Evolutionary conservation across 2,797 vertebrate species (phyloP), one percentile per base, ranked within the genome.

Genomic region (Acipenser ruthenus): DNA sequence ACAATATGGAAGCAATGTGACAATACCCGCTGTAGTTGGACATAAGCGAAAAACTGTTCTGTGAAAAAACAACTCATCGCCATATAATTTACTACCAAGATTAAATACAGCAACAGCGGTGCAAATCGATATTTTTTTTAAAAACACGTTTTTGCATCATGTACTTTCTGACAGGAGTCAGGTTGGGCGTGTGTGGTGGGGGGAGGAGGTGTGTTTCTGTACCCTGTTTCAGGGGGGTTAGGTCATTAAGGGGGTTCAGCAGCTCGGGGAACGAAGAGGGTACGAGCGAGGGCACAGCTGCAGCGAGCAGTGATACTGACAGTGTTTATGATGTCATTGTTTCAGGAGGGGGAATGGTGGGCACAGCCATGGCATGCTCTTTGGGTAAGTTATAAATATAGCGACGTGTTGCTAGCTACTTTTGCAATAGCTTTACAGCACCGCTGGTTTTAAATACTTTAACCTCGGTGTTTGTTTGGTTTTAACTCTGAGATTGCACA

Each of bases 281-380:
- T 12, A 47, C 51, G 6, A 8, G 18, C 47, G 23, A 37, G 23
- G 37, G 1, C 50, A 65, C 79, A 47, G 50, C 37, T 37, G 37
- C 3, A 0, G 37, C 71, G 52, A 60, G 64, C 53, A 74, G 75
- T 23, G 71, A 65, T 69, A 82, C 70, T 18, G 67, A 69, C 56
- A 62, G 84, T 1, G 83, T 93, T 55, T 99, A 95, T 84, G 97
- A 99, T 68, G 89, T 96, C 65, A 84, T 98, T 71, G 94, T 99
- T 82, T 95, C 97, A 1, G 97, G 97, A 50, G 97, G 97, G 72
- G 97, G 96, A 18, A 92, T 99, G 93, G 94, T 99, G 72, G 97
- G 97, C 64, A 92, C 94, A 70, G 92, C 97, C 53, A 96, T 99
- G 95, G 93, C 96, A 62, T 97, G 94, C 69, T 93, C 90, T 13